Base-by-base conservation (phyloP, 2,113 vertebrate species). In the Rhinogobius similis region DNA sequence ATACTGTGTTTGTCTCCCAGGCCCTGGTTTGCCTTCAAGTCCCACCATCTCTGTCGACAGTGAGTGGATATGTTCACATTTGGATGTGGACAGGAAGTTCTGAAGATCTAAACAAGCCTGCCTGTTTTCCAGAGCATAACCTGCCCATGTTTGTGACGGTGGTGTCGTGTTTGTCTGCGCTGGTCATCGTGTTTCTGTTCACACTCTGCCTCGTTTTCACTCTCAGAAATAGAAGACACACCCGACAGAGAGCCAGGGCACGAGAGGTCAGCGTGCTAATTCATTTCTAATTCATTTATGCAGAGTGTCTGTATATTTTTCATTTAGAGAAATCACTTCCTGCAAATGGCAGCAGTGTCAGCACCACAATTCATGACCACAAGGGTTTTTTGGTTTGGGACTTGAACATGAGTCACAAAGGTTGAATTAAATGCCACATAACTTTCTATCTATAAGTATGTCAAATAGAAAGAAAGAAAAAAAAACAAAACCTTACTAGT, bases 151-250 rank as follows among this genome's bases (percentile, higher is more conserved):
- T 83, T 27, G 24, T 87, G 48, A 72, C 66, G 8, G 64, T 76
- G 4, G 70, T 58, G 13, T 63, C 71, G 68, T 84, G 81, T 14
- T 2, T 80, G 5, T 59, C 52, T 61, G 87, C 87, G 0, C 61
- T 90, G 10, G 20, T 87, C 20, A 73, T 79, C 44, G 86, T 87
- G 66, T 88, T 76, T 70, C 43, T 87, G 11, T 89, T 88, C 20
- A 84, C 86, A 29, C 32, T 83, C 6, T 76, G 76, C 63, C 86
- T 88, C 11, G 58, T 73, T 13, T 12, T 75, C 59, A 38, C 56
- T 48, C 36, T 75, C 36, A 83, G 73, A 67, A 27, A 50, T 0
- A 43, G 10, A 27, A 74, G 77, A 39, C 24, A 73, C 1, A 1
- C 0, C 23, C 16, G 18, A 6, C 67, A 0, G 0, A 70, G 13